A percentile compares a stretch with the other conserved stretches of the same genome.
Evolutionary conservation across 2,797 vertebrate genomes (phyloP).

Genomic region (Microctenopoma stevenorrisi): DNA sequence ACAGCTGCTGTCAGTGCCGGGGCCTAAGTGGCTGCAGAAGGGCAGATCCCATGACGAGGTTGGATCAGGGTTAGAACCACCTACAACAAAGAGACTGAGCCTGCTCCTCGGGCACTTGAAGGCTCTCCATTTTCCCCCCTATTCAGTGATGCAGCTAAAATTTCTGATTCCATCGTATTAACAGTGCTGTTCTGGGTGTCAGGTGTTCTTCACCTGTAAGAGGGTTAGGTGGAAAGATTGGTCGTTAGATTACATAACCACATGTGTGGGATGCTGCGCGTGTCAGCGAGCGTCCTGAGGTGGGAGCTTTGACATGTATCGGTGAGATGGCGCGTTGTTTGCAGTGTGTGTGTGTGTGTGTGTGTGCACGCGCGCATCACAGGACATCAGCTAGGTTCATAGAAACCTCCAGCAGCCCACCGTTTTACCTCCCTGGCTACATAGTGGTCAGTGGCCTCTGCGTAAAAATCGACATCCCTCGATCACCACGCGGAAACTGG

Average conservation of each 20-base stretch:
- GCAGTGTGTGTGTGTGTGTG: neutral
- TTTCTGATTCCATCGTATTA: neutral
- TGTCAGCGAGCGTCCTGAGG: constrained; percentile 52
- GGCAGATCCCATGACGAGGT: constrained; percentile 26
- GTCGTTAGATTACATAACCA: constrained; percentile 68
- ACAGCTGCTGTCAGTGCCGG: constrained; percentile 17
- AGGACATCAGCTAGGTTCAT: constrained; percentile 31
- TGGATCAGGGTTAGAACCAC: constrained; percentile 25
- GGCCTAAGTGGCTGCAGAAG: constrained; percentile 57
- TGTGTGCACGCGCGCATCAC: constrained; percentile 7
- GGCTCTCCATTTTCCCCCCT: neutral
- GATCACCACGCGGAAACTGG: constrained; percentile 50
- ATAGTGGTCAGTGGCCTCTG: constrained; percentile 49
- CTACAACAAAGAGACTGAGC: neutral
- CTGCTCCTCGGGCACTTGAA: neutral
- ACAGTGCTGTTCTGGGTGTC: constrained; percentile 33
- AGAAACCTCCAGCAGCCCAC: constrained; percentile 12
- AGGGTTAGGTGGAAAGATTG: constrained; percentile 61
- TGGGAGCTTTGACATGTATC: constrained; percentile 58
- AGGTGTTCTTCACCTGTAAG: constrained; percentile 59
- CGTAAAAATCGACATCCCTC: constrained; percentile 60
- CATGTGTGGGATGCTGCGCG: constrained; percentile 56
- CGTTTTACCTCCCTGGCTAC: neutral
- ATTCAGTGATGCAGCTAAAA: neutral
- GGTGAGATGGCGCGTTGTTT: constrained; percentile 29